Conservation (phyloP, 2,888 invertebrate species). For the Chrysopilus asiliformis region DNA sequence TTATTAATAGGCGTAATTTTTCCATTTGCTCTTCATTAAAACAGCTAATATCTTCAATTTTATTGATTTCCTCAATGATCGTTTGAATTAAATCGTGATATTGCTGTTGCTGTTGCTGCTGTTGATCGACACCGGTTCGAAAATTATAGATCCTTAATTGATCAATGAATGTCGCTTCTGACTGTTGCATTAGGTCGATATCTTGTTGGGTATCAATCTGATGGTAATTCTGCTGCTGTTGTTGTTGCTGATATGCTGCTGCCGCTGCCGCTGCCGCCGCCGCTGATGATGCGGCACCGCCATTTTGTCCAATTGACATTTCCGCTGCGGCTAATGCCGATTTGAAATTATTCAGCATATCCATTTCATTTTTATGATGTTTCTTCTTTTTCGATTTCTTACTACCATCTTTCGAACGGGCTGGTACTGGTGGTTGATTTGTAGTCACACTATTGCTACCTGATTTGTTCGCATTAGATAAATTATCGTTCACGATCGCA, state of each 20-base stretch:
- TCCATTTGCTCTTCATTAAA: constrained; percentile 22
- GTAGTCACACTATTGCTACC: constrained; percentile 10
- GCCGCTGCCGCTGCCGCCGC: not conserved
- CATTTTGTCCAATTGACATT: constrained; percentile 6
- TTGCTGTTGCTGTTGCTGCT: not conserved
- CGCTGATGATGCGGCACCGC: not conserved
- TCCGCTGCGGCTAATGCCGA: constrained; percentile 21
- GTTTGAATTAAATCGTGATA: constrained; percentile 16
- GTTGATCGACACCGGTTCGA: not conserved
- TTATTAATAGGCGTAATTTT: constrained; percentile 24
- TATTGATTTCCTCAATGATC: constrained; percentile 27
- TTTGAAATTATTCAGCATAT: constrained; percentile 32
- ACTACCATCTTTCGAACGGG: constrained; percentile 4
- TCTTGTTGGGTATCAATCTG: not conserved
- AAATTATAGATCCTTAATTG: not conserved
- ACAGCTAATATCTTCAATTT: constrained; percentile 25
- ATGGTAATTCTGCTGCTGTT: not conserved
- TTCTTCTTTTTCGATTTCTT: constrained; percentile 29
- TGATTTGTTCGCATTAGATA: too few relatives aligned
- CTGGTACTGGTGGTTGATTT: constrained; percentile 9
- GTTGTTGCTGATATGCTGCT: not conserved
- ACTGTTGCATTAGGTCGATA: too few relatives aligned
- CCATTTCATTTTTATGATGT: constrained; percentile 32
- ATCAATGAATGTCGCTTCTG: not conserved
- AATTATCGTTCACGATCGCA: too few relatives aligned